A percentile compares a stretch with the other conserved stretches of the same genome.
Evolutionary conservation across 2,888 invertebrate genomes (phyloP).

Genomic region (Lamellibrachia columna): DNA sequence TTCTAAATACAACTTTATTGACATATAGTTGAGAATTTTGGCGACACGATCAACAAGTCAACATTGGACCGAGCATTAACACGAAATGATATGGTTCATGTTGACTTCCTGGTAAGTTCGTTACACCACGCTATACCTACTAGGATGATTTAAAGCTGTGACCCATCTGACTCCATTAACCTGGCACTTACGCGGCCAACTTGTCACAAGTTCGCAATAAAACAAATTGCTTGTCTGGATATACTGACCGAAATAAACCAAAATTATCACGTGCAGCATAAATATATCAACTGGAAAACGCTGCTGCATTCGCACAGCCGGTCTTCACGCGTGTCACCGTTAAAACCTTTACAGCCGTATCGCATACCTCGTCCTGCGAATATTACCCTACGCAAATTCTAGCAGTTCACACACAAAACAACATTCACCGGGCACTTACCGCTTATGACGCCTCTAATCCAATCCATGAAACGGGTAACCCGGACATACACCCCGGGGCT

Average conservation of each 20-base stretch:
- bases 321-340: neutral
- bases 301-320: neutral
- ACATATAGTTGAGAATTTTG: neutral
- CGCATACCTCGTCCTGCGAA: neutral
- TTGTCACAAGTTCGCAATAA: neutral
- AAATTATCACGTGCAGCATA: no score
- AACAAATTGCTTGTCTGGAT: neutral
- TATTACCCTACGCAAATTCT: no score
- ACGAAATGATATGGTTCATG: neutral
- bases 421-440: slow-evolving; percentile 1
- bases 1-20: no score
- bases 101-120: neutral
- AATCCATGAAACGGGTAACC: slow-evolving; percentile 47
- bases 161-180: neutral
- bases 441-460: slow-evolving; percentile 43
- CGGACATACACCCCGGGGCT: slow-evolving; percentile 55
- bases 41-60: neutral
- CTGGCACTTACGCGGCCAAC: neutral
- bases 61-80: neutral
- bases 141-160: neutral
- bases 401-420: neutral
- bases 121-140: neutral
- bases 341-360: neutral
- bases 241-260: neutral
- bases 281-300: neutral